These are phyloP conservation scores for Amyelois transitella DNA, from an alignment of 1,140 invertebrate species.

Conservation along the genomic window DNA sequence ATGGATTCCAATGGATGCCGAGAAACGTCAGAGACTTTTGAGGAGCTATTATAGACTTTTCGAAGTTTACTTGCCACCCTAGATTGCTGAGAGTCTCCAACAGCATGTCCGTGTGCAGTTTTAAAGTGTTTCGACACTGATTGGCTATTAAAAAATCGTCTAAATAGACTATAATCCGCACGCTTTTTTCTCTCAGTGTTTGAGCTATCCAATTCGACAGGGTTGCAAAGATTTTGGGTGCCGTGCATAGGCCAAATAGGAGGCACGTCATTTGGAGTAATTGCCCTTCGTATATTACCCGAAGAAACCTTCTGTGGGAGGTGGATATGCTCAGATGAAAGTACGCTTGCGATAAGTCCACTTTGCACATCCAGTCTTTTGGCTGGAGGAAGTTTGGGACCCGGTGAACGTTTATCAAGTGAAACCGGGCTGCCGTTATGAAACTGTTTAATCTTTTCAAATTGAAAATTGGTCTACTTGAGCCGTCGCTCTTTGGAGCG, in stretches of 20 bases:
- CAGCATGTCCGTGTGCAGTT: background rate
- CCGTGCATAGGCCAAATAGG: too few relatives aligned
- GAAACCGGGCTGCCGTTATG: conserved; percentile 11
- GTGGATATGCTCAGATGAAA: conserved; percentile 31
- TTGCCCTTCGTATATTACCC: conserved; percentile 15
- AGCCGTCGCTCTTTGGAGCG: conserved; percentile 18
- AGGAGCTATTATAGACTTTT: conserved; percentile 15
- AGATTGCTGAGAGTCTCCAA: background rate
- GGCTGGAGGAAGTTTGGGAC: conserved; percentile 19
- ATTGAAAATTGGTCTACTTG: conserved; percentile 35
- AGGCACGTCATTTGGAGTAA: conserved; percentile 38
- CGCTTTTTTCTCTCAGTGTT: conserved; percentile 18
- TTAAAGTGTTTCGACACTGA: conserved; percentile 2
- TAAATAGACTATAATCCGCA: conserved; percentile 34
- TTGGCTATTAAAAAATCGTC: conserved; percentile 36
- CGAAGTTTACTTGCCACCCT: conserved; percentile 13
- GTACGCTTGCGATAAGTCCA: conserved; percentile 38
- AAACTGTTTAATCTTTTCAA: conserved; percentile 25
- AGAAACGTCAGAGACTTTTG: conserved; percentile 3
- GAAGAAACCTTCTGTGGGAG: conserved; percentile 32
- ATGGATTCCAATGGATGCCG: background rate
- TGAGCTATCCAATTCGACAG: conserved; percentile 24
- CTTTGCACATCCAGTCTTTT: conserved; percentile 30
- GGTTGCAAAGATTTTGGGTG: conserved; percentile 18
- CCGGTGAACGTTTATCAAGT: conserved; percentile 17